phyloP scores from a whole-genome alignment of 2,888 invertebrate genomes.

The Palloptera scutellata region DNA sequence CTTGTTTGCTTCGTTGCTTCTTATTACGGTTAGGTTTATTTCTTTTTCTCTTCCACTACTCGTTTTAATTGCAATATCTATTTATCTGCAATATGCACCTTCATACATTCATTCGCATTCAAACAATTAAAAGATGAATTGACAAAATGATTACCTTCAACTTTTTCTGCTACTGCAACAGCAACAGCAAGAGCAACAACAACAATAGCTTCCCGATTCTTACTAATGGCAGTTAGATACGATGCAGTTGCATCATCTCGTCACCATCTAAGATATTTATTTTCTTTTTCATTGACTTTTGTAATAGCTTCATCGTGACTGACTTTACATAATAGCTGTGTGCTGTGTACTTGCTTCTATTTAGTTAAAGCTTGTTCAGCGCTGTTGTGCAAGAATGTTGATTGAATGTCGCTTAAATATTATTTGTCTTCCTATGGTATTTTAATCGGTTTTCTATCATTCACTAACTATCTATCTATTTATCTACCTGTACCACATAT shows the following conservation, averaged over 20 bases:
- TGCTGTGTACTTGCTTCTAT: background rate
- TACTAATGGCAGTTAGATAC: background rate
- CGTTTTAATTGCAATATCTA: background rate
- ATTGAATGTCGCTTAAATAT: conserved; percentile 8
- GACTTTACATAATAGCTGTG: background rate
- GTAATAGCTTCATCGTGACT: background rate
- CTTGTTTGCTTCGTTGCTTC: background rate
- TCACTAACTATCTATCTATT: no score
- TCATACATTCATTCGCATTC: background rate
- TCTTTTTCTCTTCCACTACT: background rate
- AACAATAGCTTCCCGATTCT: background rate
- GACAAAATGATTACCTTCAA: conserved; percentile 5
- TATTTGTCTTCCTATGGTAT: conserved; percentile 1
- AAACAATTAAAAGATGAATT: conserved; percentile 4
- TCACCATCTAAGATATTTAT: background rate
- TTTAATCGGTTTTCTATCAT: background rate
- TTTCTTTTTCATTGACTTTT: no score
- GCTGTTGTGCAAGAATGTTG: conserved; percentile 1
- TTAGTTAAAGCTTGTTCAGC: background rate
- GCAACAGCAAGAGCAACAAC: background rate
- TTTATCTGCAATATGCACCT: background rate
- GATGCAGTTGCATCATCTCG: background rate
- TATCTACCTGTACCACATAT: no score
- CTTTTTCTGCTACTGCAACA: background rate
- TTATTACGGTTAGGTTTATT: conserved; percentile 3